Base-by-base conservation (phyloP, 2,113 vertebrate genomes). In the Nerophis ophidion region DNA sequence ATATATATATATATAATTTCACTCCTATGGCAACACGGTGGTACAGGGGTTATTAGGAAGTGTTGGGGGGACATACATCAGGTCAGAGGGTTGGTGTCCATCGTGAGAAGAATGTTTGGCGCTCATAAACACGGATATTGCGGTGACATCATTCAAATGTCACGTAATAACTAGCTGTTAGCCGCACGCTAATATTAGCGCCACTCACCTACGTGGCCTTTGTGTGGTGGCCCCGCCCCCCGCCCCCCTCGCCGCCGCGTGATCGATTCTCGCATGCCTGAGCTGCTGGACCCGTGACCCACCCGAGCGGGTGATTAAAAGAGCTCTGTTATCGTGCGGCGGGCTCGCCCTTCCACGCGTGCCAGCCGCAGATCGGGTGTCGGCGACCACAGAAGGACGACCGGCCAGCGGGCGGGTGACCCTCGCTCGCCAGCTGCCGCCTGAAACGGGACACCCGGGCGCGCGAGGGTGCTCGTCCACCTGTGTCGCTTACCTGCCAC, bases 301-400 rank as follows among this genome's bases (percentile, higher is more conserved):
- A 62, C 77, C 80, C 36, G 68, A 81, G 75, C 45, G 65, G 72
- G 87, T 89, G 87, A 91, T 89, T 85, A 89, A 88, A 89, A 83
- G 74, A 70, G 79, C 64, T 75, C 72, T 77, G 78, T 86, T 88
- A 81, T 86, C 52, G 15, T 59, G 76, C 33, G 3, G 63, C 38
- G 7, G 71, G 61, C 69, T 63, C 60, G 63, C 66, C 63, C 76
- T 65, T 81, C 61, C 68, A 53, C 83, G 71, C 69, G 10, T 17
- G 65, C 52, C 12, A 34, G 35, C 55, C 63, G 10, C 59, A 61
- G 81, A 88, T 91, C 84, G 9, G 78, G 69, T 89, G 82, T 86
- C 84, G 17, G 63, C 51, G 72, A 26, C 26, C 26, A 26, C n/a
- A 55, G 52, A 10, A 9, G 51, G 51, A 44, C 40, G 51, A 51